Conservation (phyloP, 2,113 vertebrate species). For the Cyphomyrus plagiostoma region DNA sequence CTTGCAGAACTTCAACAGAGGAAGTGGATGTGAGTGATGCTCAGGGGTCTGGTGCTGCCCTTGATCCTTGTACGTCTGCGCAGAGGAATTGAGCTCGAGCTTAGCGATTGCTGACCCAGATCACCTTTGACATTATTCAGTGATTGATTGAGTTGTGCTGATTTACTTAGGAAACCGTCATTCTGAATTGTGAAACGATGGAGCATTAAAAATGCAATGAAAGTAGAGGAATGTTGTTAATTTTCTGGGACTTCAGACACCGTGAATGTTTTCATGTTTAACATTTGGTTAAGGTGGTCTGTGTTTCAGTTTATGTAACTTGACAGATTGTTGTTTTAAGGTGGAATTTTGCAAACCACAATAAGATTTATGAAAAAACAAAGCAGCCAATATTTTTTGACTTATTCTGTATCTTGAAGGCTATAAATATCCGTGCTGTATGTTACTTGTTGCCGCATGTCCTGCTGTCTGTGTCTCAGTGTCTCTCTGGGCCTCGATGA, state of each 20-base stretch:
- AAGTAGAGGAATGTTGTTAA: background rate
- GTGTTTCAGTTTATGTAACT: background rate
- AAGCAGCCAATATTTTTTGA: background rate
- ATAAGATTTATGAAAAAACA: background rate
- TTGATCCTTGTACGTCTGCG: background rate
- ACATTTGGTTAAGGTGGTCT: background rate
- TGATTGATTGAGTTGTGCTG: background rate
- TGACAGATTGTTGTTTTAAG: background rate
- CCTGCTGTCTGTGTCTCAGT: background rate
- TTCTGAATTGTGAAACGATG: background rate
- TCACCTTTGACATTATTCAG: background rate
- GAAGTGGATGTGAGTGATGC: slow-evolving; percentile 64
- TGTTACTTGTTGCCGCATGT: background rate
- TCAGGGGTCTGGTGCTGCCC: background rate
- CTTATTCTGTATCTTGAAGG: background rate
- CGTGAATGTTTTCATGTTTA: background rate
- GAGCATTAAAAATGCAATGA: background rate
- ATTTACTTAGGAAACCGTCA: background rate
- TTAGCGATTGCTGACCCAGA: background rate
- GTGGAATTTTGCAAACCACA: background rate
- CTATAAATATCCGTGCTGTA: background rate
- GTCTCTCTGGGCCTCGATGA: background rate
- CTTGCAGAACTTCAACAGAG: slow-evolving; percentile 73
- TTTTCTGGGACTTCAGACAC: background rate
- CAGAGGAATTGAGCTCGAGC: too few relatives aligned